phyloP scores from a whole-genome alignment of 2,888 invertebrate genomes.

The Epinotia nisella region DNA sequence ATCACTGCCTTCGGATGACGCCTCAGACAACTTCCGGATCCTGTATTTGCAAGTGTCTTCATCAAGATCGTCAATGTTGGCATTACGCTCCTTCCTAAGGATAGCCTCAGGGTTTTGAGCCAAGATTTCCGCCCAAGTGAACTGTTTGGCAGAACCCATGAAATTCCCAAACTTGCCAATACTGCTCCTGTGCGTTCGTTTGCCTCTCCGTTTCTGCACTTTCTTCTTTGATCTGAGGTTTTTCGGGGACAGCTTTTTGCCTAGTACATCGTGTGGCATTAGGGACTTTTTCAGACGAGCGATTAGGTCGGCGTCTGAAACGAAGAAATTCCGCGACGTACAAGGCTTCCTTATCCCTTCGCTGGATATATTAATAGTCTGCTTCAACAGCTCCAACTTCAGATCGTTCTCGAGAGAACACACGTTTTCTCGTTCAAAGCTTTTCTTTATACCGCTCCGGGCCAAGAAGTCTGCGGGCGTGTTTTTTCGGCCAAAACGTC shows the following conservation, averaged over 20 bases:
- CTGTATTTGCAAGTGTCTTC: constrained; percentile 75
- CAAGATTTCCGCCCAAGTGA: constrained; percentile 88
- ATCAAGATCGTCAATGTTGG: constrained; percentile 56
- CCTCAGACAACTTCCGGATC: constrained; percentile 74
- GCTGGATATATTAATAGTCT: constrained; percentile 75
- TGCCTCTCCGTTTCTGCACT: constrained; percentile 74
- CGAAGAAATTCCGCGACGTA: constrained; percentile 76
- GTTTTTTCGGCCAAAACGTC: constrained; percentile 73
- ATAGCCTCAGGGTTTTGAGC: constrained; percentile 87
- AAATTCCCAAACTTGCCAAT: constrained; percentile 82
- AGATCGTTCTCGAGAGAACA: constrained; percentile 75
- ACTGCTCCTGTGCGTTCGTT: constrained; percentile 73
- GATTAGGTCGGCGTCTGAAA: constrained; percentile 78
- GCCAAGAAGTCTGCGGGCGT: constrained; percentile 72
- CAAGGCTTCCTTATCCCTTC: constrained; percentile 79
- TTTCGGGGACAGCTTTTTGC: constrained; percentile 85
- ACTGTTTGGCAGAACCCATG: constrained; percentile 82
- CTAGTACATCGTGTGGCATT: constrained; percentile 80
- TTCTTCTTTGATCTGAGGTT: constrained; percentile 86
- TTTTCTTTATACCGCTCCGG: constrained; percentile 73
- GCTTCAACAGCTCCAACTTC: constrained; percentile 74
- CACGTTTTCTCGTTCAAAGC: constrained; percentile 76
- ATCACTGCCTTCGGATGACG: constrained; percentile 70
- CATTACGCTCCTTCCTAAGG: constrained; percentile 79
- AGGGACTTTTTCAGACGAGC: constrained; percentile 77